Base-by-base conservation (phyloP, 2,797 vertebrate species). In the Liasis olivaceus region DNA sequence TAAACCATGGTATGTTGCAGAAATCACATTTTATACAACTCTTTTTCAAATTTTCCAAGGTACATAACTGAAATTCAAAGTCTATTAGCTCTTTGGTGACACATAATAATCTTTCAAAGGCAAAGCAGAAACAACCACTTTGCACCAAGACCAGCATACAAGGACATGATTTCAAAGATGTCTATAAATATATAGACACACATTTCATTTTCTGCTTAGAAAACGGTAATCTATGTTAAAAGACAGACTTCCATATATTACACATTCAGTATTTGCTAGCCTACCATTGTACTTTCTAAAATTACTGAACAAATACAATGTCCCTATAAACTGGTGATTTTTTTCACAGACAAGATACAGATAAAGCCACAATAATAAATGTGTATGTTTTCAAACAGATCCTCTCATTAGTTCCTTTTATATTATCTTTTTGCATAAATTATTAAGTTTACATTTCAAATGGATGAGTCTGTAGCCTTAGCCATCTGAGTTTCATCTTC, bases 401-500 rank as follows among this genome's bases (percentile, higher is more conserved):
- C 66, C 28, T 54, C 14, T 24, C 14, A 26, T 91, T 89, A 22
- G 2, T 63, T 15, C n/a, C n/a, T 58, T 89, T 89, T 24, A 87
- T 42, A 60, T 60, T 69, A 13, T 84, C n/a, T 26, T 62, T 93
- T 94, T 91, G 91, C 63, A 89, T 72, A 91, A 36, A 36, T 94
- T 94, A 3, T 56, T 90, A 64, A 28, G 85, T 64, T 77, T 93
- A 92, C 89, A 95, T 92, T 62, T 92, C 72, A 54, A 94, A 31
- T 54, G 91, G 47, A 66, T 85, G 85, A 81, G 54, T 92, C 81
- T 95, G 93, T 24, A 93, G 28, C 88, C 47, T 26, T 87, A 96
- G 59, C 59, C 92, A 92, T 90, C 90, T 95, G 89, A 92, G 93
- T 88, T 94, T 91, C 14, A 89, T 20, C 87, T 69, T 94, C 92